These are phyloP conservation scores for Saxidomus purpurata DNA, from an alignment of 1,140 invertebrate genomes.

Conservation along the genomic window DNA sequence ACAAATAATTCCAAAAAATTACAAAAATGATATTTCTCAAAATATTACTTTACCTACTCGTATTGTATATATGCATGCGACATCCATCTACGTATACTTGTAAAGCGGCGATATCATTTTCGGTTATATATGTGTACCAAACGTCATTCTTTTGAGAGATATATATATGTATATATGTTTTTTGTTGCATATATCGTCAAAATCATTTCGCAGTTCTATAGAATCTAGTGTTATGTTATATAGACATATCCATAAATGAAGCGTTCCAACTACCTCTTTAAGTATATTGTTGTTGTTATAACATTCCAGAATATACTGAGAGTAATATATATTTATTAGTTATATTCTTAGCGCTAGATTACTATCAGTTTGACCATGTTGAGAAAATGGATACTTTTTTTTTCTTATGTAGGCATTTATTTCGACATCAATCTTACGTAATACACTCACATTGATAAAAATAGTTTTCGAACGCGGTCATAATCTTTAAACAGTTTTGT, in stretches of 20 bases:
- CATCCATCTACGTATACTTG: conserved; percentile 12
- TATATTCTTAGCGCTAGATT: neutral
- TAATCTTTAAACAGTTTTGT: too few relatives aligned
- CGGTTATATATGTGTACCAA: neutral
- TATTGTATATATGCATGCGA: neutral
- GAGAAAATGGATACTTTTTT: neutral
- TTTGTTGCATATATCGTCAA: neutral
- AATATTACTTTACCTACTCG: neutral
- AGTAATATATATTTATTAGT: neutral
- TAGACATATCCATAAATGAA: neutral
- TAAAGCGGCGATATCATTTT: neutral
- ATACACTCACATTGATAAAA: too few relatives aligned
- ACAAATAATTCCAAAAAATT: too few relatives aligned
- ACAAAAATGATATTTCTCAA: too few relatives aligned
- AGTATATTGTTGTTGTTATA: neutral
- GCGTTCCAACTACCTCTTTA: neutral
- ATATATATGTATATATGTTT: neutral
- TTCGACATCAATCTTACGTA: neutral
- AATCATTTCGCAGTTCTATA: neutral
- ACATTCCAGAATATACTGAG: neutral
- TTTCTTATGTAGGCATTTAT: neutral
- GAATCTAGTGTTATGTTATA: conserved; percentile 1
- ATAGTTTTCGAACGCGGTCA: too few relatives aligned
- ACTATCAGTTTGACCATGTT: neutral
- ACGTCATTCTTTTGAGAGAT: neutral